Percentiles rank a stretch among this genome's conserved stretches.
These are phyloP conservation scores for Muntiacus reevesi DNA, from an alignment of 2,113 vertebrate species.

Conservation along the genomic window DNA sequence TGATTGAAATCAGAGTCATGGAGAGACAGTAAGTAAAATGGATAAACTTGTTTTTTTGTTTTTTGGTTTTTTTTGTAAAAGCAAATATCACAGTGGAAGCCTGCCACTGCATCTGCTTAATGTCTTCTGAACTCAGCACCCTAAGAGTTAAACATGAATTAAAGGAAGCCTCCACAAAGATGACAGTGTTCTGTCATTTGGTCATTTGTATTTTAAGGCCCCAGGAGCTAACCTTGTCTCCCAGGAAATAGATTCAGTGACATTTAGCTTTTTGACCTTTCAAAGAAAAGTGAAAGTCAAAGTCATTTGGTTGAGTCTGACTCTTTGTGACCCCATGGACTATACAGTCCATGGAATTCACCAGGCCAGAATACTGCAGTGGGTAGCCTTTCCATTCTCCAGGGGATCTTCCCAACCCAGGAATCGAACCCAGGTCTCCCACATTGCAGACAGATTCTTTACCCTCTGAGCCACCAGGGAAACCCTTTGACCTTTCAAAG, in stretches of 20 bases:
- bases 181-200: neutral
- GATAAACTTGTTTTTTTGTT: neutral
- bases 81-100: neutral
- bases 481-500: neutral
- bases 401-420: neutral
- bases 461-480: neutral
- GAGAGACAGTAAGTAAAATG: neutral
- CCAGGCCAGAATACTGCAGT: neutral
- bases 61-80: neutral
- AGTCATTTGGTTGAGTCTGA: neutral
- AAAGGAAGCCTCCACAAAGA: neutral
- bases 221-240: neutral
- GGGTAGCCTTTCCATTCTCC: neutral
- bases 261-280: conserved; percentile 30
- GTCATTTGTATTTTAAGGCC: neutral
- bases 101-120: neutral
- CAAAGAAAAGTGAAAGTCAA: neutral
- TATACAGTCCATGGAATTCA: neutral
- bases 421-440: neutral
- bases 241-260: neutral
- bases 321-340: rapidly evolving
- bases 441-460: neutral
- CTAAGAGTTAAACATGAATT: neutral
- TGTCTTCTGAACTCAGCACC: neutral
- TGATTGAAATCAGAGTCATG: neutral